Percentiles rank a stretch among this genome's conserved stretches.
phyloP scores from a whole-genome alignment of 2,888 invertebrate species.

The Catocala sponsa region DNA sequence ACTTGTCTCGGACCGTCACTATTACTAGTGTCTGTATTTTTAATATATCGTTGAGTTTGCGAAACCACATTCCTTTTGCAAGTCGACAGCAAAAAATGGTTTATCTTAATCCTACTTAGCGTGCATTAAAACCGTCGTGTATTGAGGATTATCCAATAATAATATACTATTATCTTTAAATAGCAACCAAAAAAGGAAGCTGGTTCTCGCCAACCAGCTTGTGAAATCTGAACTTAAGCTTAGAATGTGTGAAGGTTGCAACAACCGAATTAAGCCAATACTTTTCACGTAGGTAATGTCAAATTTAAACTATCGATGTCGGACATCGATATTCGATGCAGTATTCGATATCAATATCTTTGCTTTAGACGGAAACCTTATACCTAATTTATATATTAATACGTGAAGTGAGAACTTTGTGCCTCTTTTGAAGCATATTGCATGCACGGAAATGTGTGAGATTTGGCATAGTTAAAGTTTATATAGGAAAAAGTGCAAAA shows the following conservation, averaged over 20 bases:
- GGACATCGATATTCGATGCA: conserved; percentile 13
- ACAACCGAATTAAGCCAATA: conserved; percentile 7
- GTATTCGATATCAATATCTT: conserved; percentile 8
- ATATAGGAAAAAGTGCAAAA: too few relatives aligned
- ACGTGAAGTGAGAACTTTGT: too few relatives aligned
- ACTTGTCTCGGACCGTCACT: too few relatives aligned
- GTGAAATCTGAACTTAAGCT: conserved; percentile 29
- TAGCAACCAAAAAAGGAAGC: conserved; percentile 41
- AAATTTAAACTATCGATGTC: neutral
- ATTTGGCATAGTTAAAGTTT: too few relatives aligned
- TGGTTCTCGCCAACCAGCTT: conserved; percentile 26
- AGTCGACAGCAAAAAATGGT: conserved; percentile 4
- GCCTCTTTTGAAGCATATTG: too few relatives aligned
- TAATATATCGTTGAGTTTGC: too few relatives aligned
- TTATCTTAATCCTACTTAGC: conserved; percentile 38
- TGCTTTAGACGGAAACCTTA: neutral
- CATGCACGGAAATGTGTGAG: too few relatives aligned
- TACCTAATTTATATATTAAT: too few relatives aligned
- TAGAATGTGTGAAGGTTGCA: conserved; percentile 26
- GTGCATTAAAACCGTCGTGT: conserved; percentile 41
- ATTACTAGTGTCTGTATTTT: too few relatives aligned
- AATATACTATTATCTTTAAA: conserved; percentile 34
- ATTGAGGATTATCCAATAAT: conserved; percentile 42
- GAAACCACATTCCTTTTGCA: conserved; percentile 12
- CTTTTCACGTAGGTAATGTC: conserved; percentile 9